These are phyloP conservation scores for Cavia porcellus DNA, from an alignment of 2,113 vertebrate species.

Conservation along the genomic window DNA sequence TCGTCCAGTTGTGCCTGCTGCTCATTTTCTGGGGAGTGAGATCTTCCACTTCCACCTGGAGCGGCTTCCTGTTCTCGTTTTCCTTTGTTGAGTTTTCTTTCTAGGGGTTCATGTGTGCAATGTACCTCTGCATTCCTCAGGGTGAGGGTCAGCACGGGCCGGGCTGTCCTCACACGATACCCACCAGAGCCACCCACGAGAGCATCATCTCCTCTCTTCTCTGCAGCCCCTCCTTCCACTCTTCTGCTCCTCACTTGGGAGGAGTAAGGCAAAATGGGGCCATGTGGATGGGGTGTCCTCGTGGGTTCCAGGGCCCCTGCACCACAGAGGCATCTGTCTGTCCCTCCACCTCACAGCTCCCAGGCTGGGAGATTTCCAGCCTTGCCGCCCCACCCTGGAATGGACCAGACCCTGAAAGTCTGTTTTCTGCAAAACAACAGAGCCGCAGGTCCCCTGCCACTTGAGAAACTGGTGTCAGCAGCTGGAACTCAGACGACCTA, in stretches of 20 bases:
- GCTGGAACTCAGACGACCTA: neutral
- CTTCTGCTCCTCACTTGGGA: neutral
- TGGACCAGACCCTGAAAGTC: neutral
- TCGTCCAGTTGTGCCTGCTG: neutral
- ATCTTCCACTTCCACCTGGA: neutral
- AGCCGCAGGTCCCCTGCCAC: neutral
- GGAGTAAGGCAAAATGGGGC: neutral
- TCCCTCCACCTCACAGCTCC: neutral
- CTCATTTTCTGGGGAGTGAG: neutral
- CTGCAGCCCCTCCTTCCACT: neutral
- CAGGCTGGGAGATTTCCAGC: neutral
- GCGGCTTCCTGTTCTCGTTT: neutral
- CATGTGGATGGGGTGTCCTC: neutral
- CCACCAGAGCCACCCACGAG: rapidly evolving
- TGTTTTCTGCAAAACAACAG: neutral
- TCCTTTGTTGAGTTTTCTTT: neutral
- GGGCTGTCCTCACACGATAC: neutral
- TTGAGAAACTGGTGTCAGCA: neutral
- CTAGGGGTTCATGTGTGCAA: neutral
- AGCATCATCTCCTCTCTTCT: neutral
- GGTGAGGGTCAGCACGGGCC: neutral
- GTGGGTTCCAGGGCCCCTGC: neutral
- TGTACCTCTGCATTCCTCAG: no score
- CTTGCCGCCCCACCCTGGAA: rapidly evolving
- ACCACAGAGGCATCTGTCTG: neutral